Conservation (phyloP, 2,797 vertebrate genomes). For the Amblyraja radiata region DNA sequence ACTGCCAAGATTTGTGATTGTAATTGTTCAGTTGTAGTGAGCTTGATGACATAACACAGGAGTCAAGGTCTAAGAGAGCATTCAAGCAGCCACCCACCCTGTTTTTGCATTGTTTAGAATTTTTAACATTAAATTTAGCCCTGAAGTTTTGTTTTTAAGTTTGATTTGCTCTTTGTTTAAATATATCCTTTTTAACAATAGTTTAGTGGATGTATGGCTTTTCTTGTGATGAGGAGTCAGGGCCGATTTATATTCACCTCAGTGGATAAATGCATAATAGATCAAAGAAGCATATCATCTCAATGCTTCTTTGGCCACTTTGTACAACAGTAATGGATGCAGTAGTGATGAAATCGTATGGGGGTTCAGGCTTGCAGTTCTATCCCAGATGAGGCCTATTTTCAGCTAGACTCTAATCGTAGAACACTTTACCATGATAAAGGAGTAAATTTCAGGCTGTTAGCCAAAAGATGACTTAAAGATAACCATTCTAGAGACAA, state of each 20-base stretch:
- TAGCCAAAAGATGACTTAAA: neutral
- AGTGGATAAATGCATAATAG: neutral
- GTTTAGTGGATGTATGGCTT: neutral
- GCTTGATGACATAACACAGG: neutral
- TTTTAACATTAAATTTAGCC: neutral
- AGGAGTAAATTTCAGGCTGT: neutral
- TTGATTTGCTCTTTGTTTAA: neutral
- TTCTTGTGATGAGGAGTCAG: neutral
- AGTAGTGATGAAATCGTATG: neutral
- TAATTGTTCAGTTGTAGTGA: slow-evolving; percentile 8
- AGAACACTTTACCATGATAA: neutral
- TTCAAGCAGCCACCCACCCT: slow-evolving; percentile 7
- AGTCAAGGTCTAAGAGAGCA: neutral
- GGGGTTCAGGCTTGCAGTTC: neutral
- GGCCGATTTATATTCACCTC: neutral
- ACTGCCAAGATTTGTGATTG: slow-evolving; percentile 19
- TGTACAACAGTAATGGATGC: neutral
- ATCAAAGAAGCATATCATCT: neutral
- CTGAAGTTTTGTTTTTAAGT: neutral
- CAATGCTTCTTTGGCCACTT: neutral
- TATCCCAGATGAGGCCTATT: neutral
- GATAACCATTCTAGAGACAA: neutral
- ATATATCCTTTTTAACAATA: neutral
- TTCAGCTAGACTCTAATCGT: neutral
- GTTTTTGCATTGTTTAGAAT: neutral